Base-by-base conservation (phyloP, 2,888 invertebrate species). In the Stramonita haemastoma region DNA sequence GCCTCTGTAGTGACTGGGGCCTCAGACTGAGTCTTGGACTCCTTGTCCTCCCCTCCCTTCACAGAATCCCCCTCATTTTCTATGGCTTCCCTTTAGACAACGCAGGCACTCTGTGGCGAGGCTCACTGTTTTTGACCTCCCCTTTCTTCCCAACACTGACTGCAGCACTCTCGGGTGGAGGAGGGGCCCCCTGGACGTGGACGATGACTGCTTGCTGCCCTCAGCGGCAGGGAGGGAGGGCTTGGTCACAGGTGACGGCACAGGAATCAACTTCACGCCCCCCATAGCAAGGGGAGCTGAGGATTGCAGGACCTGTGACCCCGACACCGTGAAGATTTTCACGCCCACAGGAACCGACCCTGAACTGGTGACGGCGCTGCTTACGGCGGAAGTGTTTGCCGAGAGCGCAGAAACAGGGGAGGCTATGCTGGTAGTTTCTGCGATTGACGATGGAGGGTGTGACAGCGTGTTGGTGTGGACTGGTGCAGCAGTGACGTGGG, bases 271-370 rank as follows among this genome's bases (percentile, higher is more conserved):
- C 34, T 87, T 87, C 57, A 79, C n/a, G 22, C 29, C 57, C 29
- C 87, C 87, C 1, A 79, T 26, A 1, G 87, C 34, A 13, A 86
- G 86, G 0, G 86, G 66, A 19, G 66, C 86, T 1, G 86, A 86
- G 1, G 66, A 86, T 26, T 86, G 86, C 34, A 86, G 66, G 19
- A 86, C 66, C 34, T 86, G 86, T 11, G 86, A 86, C 29, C 86
- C 86, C 2, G 86, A 77, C 60, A 79, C 79, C 0, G 87, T 87
- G 79, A 87, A 56, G 32, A 87, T 79, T 79, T 87, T 56, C 36
- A 88, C 66, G 17, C 46, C 83, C 22, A 29, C 15, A 29, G 88
- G 83, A 36, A 32, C 57, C 17, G 87, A 60, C 19, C 66, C 86
- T 66, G 85, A 56, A 29, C n/a, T 26, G 29, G 85, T 57, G 4